phyloP scores from a whole-genome alignment of 1,140 invertebrate species.

The Mya arenaria region DNA sequence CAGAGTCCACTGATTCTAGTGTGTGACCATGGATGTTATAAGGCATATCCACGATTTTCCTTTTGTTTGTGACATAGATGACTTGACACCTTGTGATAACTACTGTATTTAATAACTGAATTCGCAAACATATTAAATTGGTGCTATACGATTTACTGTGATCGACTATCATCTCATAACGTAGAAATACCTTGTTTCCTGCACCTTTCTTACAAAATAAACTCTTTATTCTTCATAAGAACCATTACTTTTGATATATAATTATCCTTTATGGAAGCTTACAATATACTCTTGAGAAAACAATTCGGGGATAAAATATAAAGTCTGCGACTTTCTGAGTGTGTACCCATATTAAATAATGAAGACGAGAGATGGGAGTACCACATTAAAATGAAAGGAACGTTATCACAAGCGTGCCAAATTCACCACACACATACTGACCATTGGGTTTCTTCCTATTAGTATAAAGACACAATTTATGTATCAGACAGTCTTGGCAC shows the following conservation, averaged over 20 bases:
- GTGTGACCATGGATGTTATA: not conserved
- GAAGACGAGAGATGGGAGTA: not conserved
- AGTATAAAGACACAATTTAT: not conserved
- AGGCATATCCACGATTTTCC: not conserved
- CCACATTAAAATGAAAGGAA: not conserved
- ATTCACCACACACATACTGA: not conserved
- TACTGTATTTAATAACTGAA: too few species aligned
- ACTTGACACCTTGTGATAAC: too few species aligned
- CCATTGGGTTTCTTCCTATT: not conserved
- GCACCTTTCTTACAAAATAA: too few species aligned
- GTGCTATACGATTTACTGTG: too few species aligned
- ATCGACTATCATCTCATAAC: too few species aligned
- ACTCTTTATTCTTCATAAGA: too few species aligned
- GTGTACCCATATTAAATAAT: not conserved
- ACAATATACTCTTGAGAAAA: not conserved
- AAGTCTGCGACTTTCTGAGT: not conserved
- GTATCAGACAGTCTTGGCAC: not conserved
- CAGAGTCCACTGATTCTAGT: not conserved
- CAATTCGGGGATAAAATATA: not conserved
- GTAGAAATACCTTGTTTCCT: too few species aligned
- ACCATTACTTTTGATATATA: too few species aligned
- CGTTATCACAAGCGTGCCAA: not conserved
- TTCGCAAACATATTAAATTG: too few species aligned
- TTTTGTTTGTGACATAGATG: not conserved
- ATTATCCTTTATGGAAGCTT: slow-evolving; percentile 21